phyloP scores from a whole-genome alignment of 2,888 invertebrate genomes.

The Petrophora chlorosata region DNA sequence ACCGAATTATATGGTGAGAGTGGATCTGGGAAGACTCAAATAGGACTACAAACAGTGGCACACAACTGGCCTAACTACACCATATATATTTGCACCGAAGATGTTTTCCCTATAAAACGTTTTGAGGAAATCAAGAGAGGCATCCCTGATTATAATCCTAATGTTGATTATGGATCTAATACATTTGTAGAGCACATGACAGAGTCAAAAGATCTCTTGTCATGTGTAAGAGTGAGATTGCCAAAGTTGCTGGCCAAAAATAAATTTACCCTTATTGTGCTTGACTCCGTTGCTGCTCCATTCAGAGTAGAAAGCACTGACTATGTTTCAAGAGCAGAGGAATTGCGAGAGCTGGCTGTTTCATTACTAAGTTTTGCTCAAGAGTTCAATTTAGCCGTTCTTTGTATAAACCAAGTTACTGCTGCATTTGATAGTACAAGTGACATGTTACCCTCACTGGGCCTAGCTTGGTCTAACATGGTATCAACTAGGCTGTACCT shows the following conservation, averaged over 20 bases:
- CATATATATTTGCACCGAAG: slow-evolving; percentile 91
- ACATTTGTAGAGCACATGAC: slow-evolving; percentile 73
- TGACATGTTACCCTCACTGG: slow-evolving; percentile 66
- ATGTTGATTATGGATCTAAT: slow-evolving; percentile 58
- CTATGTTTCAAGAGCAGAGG: slow-evolving; percentile 73
- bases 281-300: slow-evolving; percentile 77
- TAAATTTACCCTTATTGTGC: slow-evolving; percentile 56
- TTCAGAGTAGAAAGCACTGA: slow-evolving; percentile 70
- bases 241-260: slow-evolving; percentile 59
- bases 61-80: slow-evolving; percentile 84
- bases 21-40: slow-evolving; percentile 92
- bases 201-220: slow-evolving; percentile 65
- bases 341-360: slow-evolving; percentile 69
- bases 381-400: slow-evolving; percentile 58
- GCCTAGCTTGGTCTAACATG: slow-evolving; percentile 79
- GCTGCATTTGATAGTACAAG: slow-evolving; percentile 53
- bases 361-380: slow-evolving; percentile 58
- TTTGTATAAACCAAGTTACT: slow-evolving; percentile 77
- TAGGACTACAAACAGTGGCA: slow-evolving; percentile 88
- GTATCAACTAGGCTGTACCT: slow-evolving; percentile 61
- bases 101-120: slow-evolving; percentile 81
- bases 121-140: slow-evolving; percentile 64
- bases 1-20: slow-evolving; percentile 92
- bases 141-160: slow-evolving; percentile 38
- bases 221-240: slow-evolving; percentile 65